A percentile compares a stretch with the other conserved stretches of the same genome.
Conservation (phyloP, 2,113 vertebrate genomes). For the Hydrolagus affinis region DNA sequence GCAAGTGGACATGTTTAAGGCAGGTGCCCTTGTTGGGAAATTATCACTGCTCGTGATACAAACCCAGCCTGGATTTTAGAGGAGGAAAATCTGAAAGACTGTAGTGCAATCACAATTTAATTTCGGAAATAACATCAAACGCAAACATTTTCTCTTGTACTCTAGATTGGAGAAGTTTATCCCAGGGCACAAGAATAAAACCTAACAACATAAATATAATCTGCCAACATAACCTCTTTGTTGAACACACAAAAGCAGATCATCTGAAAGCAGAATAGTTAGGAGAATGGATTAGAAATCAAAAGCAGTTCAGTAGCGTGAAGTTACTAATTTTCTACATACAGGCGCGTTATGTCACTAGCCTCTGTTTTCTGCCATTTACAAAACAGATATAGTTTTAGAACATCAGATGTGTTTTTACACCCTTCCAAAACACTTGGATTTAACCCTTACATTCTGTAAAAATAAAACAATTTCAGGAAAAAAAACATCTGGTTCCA, state of each 20-base stretch:
- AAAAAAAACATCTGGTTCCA: too few relatives aligned
- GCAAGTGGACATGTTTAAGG: not conserved
- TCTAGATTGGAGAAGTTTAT: not conserved
- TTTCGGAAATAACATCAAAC: not conserved
- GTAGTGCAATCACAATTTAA: not conserved
- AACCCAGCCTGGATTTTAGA: not conserved
- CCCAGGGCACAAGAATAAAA: not conserved
- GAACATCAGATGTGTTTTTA: too few relatives aligned
- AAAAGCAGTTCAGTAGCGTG: not conserved
- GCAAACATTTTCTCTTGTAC: not conserved
- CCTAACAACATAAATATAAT: not conserved
- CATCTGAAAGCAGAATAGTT: conserved; percentile 15
- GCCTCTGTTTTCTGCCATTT: too few relatives aligned
- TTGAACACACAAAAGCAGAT: not conserved
- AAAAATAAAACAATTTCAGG: too few relatives aligned
- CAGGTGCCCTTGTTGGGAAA: not conserved
- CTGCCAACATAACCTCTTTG: not conserved
- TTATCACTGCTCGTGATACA: not conserved
- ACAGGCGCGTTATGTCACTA: too few relatives aligned
- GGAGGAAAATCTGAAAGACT: not conserved
- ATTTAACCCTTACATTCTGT: too few relatives aligned
- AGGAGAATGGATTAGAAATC: conserved; percentile 16
- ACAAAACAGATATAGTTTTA: too few relatives aligned
- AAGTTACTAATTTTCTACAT: too few relatives aligned
- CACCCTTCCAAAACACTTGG: too few relatives aligned